Conservation (phyloP, 2,888 invertebrate species). For the Dioctria rufipes region DNA sequence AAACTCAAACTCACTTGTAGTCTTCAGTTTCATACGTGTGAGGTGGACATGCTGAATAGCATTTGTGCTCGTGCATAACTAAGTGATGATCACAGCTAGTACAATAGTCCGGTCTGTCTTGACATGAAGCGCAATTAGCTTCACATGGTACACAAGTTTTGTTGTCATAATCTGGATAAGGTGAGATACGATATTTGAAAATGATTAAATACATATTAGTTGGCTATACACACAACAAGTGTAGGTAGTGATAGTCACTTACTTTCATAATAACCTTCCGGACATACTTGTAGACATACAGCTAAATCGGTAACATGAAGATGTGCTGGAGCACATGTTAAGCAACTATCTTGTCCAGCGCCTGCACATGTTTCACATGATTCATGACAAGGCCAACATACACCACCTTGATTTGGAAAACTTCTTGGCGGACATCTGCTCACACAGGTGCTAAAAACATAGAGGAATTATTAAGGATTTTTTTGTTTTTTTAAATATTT, state of each 20-base stretch:
- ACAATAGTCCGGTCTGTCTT: conserved; percentile 86
- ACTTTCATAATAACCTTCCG: conserved; percentile 91
- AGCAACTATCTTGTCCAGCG: conserved; percentile 87
- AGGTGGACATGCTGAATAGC: conserved; percentile 86
- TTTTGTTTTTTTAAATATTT: not conserved
- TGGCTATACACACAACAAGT: not conserved
- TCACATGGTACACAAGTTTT: conserved; percentile 89
- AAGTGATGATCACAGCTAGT: conserved; percentile 91
- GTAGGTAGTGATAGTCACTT: conserved; percentile 64
- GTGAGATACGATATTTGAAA: conserved; percentile 38
- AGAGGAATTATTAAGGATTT: conserved; percentile 13
- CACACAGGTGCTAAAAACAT: conserved; percentile 81
- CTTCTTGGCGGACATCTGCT: conserved; percentile 88
- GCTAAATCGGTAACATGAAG: conserved; percentile 87
- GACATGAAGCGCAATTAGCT: conserved; percentile 88
- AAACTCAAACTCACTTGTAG: conserved; percentile 75
- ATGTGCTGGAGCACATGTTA: conserved; percentile 88
- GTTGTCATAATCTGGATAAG: conserved; percentile 76
- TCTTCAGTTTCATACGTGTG: conserved; percentile 90
- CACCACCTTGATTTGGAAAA: conserved; percentile 84
- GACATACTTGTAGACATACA: conserved; percentile 89
- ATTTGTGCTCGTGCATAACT: conserved; percentile 85
- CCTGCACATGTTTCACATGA: conserved; percentile 92
- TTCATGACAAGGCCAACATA: conserved; percentile 90
- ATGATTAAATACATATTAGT: not conserved